These are phyloP conservation scores for Kradibia gibbosae DNA, from an alignment of 1,140 invertebrate species.

Conservation along the genomic window DNA sequence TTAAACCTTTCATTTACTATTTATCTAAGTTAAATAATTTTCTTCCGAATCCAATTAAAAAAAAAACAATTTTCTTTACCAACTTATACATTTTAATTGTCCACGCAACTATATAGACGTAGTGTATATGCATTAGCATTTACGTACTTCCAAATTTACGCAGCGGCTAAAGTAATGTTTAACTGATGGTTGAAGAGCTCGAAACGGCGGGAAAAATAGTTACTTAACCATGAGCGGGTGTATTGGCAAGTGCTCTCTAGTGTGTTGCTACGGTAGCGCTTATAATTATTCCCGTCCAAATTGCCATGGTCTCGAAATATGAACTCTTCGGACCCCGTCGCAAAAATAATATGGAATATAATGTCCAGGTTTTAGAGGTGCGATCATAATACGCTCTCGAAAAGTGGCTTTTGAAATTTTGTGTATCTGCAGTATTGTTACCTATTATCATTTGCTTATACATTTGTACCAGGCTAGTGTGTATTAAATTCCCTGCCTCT, in stretches of 20 bases:
- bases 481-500: neutral
- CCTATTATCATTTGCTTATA: neutral
- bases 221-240: conserved; percentile 58
- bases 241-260: conserved; percentile 55
- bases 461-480: neutral
- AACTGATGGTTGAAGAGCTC: too few relatives aligned
- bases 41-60: too few relatives aligned
- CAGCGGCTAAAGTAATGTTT: too few relatives aligned
- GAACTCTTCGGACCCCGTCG: neutral
- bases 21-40: too few relatives aligned
- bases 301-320: conserved; percentile 40
- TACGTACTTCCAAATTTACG: too few relatives aligned
- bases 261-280: conserved; percentile 51
- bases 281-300: conserved; percentile 60
- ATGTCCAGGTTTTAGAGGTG: neutral
- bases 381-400: neutral
- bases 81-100: too few relatives aligned
- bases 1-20: too few relatives aligned
- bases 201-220: conserved; percentile 57
- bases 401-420: neutral
- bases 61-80: too few relatives aligned
- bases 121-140: too few relatives aligned
- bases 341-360: neutral
- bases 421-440: conserved; percentile 13
- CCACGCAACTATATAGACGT: too few relatives aligned